These are phyloP conservation scores for Turritopsis dohrnii DNA, from an alignment of 30 jellyfish, hydroid and myxozoan species.

Conservation along the genomic window DNA sequence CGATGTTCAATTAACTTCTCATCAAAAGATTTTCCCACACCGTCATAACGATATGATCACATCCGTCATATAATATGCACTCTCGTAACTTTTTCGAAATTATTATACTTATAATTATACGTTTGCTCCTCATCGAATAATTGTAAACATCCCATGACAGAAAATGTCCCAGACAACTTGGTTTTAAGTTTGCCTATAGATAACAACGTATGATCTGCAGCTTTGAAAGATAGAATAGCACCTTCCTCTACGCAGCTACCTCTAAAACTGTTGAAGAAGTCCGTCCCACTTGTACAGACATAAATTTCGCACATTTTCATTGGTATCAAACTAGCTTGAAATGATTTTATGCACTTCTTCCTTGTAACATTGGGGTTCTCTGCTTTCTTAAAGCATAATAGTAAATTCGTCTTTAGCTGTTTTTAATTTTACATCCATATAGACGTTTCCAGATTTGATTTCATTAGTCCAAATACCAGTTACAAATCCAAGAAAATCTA, in stretches of 20 bases:
- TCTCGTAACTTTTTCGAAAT: too few relatives aligned
- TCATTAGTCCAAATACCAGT: neutral
- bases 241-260: too few relatives aligned
- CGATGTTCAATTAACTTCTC: neutral
- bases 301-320: constrained; percentile 4
- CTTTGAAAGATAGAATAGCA: too few relatives aligned
- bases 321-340: constrained; percentile 13
- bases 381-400: constrained; percentile 17
- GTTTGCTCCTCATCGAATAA: constrained; percentile 12
- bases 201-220: too few relatives aligned
- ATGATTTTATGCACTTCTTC: neutral
- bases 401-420: neutral
- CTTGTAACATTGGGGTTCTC: constrained; percentile 26
- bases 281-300: too few relatives aligned
- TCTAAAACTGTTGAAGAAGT: too few relatives aligned
- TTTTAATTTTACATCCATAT: constrained; percentile 18
- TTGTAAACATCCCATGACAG: constrained; percentile 7
- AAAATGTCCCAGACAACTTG: constrained; percentile 25
- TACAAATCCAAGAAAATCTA: constrained; percentile 30
- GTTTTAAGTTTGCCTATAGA: too few relatives aligned
- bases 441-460: constrained; percentile 30
- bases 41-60: constrained; percentile 19
- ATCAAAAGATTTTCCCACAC: constrained; percentile 29
- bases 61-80: too few relatives aligned
- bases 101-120: neutral